Evolutionary conservation across 23 tunicate species (phyloP).

Genomic region (Aplidium turbinatum): DNA sequence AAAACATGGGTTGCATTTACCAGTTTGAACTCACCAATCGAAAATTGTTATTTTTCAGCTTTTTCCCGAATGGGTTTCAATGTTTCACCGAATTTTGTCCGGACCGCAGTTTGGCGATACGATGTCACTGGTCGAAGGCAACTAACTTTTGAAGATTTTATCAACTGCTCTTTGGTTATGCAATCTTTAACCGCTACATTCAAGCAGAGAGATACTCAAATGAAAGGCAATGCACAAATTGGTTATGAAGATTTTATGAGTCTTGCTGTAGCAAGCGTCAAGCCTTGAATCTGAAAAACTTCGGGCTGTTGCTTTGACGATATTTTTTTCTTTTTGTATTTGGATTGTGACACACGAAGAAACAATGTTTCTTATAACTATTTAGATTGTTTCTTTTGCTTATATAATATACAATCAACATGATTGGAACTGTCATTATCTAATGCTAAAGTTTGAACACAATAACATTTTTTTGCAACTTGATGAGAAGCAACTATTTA

Average conservation of each 20-base stretch:
- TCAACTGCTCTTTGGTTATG: constrained; percentile 59
- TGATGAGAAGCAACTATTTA: too few species aligned
- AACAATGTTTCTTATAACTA: too few species aligned
- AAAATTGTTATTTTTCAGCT: constrained; percentile 56
- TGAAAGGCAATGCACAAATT: constrained; percentile 66
- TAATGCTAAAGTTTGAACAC: too few species aligned
- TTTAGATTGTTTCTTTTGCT: too few species aligned
- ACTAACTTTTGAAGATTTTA: constrained; percentile 61
- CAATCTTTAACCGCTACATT: constrained; percentile 59
- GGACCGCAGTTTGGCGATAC: constrained; percentile 64
- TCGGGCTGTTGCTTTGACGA: too few species aligned
- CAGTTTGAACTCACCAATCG: too few species aligned
- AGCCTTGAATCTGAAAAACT: constrained; percentile 10
- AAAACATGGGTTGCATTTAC: too few species aligned
- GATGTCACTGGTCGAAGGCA: constrained; percentile 26
- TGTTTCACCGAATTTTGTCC: constrained; percentile 59
- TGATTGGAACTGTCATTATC: too few species aligned
- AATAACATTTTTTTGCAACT: too few species aligned
- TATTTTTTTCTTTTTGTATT: too few species aligned
- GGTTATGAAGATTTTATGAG: constrained; percentile 85
- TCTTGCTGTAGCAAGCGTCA: constrained; percentile 48
- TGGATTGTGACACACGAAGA: too few species aligned
- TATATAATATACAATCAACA: too few species aligned
- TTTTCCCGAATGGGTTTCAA: constrained; percentile 66
- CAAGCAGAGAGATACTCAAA: constrained; percentile 62